These are phyloP conservation scores for Caenorhabditis latens DNA, from an alignment of 1,140 invertebrate species.

Conservation along the genomic window DNA sequence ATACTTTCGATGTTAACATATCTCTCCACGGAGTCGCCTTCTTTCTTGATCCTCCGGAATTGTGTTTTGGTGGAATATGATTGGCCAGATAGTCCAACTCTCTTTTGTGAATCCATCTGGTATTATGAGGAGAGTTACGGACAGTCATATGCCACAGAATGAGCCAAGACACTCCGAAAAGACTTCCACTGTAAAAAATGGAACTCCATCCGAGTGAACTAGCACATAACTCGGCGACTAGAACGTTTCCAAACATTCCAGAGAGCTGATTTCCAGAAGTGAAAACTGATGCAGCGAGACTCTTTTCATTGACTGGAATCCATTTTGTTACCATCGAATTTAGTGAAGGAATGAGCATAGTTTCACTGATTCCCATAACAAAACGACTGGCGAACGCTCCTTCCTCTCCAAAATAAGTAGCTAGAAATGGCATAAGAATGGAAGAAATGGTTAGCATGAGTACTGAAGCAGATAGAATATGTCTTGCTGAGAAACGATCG, in stretches of 20 bases:
- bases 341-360: constrained; percentile 44
- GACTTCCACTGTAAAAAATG: constrained; percentile 55
- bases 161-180: constrained; percentile 53
- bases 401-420: background rate
- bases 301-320: constrained; percentile 60
- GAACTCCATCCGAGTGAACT: constrained; percentile 54
- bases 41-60: background rate
- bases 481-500: constrained; percentile 48
- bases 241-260: constrained; percentile 58
- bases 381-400: constrained; percentile 34
- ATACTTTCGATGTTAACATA: constrained; percentile 20
- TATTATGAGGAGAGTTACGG: constrained; percentile 50
- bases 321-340: constrained; percentile 57
- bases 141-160: constrained; percentile 55
- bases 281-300: constrained; percentile 53
- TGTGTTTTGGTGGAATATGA: constrained; percentile 43
- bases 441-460: constrained; percentile 36
- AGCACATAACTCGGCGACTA: constrained; percentile 27
- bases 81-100: constrained; percentile 49
- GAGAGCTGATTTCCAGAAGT: constrained; percentile 58
- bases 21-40: constrained; percentile 29
- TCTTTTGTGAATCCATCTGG: constrained; percentile 50
- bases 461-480: constrained; percentile 27
- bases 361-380: constrained; percentile 55
- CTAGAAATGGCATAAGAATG: constrained; percentile 25